These are phyloP conservation scores for Chiloscyllium plagiosum DNA, from an alignment of 2,113 vertebrate species.

Conservation along the genomic window DNA sequence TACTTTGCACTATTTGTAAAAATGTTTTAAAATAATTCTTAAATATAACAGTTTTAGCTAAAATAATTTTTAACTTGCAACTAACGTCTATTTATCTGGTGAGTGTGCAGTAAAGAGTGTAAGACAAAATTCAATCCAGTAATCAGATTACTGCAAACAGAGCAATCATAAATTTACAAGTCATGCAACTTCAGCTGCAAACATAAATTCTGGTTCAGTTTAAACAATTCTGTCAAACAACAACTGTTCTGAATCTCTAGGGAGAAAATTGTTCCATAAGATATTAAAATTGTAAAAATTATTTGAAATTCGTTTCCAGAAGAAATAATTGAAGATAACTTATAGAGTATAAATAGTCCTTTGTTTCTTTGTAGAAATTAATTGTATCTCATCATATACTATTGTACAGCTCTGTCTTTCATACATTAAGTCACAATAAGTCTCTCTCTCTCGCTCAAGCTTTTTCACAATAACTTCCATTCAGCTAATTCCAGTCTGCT, in stretches of 20 bases:
- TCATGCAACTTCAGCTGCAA: neutral
- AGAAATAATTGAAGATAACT: neutral
- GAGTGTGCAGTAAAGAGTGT: neutral
- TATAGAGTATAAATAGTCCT: neutral
- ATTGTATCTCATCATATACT: neutral
- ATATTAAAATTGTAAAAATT: neutral
- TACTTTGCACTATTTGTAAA: neutral
- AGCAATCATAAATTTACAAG: neutral
- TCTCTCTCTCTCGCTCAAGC: neutral
- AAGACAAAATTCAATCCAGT: neutral
- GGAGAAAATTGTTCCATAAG: neutral
- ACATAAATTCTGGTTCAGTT: neutral
- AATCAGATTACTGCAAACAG: neutral
- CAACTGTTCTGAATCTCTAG: neutral
- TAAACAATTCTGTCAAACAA: neutral
- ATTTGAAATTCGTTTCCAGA: neutral
- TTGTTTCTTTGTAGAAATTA: neutral
- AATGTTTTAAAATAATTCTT: neutral
- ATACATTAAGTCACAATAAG: neutral
- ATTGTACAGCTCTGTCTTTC: neutral
- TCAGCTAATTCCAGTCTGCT: neutral
- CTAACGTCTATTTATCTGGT: neutral
- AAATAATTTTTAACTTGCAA: neutral
- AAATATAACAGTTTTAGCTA: neutral
- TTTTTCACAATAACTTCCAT: neutral